Conservation (phyloP, 2,113 vertebrate species). For the Falcunculus frontatus region DNA sequence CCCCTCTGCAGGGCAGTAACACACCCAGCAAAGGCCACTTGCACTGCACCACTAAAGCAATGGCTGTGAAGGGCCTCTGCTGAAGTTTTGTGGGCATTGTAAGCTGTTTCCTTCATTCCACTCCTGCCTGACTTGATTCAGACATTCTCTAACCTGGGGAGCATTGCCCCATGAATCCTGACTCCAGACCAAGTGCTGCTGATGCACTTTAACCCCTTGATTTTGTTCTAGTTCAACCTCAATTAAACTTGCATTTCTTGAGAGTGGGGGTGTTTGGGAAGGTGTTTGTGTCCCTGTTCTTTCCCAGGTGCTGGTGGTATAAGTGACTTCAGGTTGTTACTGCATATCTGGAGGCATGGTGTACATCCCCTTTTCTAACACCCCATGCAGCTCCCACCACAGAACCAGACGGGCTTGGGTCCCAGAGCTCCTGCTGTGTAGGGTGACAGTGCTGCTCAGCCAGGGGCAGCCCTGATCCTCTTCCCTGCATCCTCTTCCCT, state of each 20-base stretch:
- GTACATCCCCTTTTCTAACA: neutral
- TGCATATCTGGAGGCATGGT: rapidly evolving
- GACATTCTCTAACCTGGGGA: neutral
- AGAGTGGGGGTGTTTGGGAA: neutral
- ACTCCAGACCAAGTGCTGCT: neutral
- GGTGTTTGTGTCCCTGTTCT: neutral
- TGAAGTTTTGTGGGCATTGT: rapidly evolving
- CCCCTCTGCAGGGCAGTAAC: neutral
- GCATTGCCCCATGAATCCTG: neutral
- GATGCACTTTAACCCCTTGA: neutral
- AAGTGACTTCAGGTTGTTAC: neutral
- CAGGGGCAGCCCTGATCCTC: neutral
- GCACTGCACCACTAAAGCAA: neutral
- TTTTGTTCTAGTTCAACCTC: neutral
- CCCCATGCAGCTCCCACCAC: neutral
- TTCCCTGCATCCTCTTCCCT: neutral
- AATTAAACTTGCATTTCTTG: neutral
- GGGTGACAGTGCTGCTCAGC: neutral
- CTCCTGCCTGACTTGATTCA: neutral
- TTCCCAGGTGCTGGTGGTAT: neutral
- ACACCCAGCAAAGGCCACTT: neutral
- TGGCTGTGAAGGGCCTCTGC: neutral
- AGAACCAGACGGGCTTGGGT: neutral
- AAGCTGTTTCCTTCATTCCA: neutral
- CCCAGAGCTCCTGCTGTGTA: neutral